These are phyloP conservation scores for Pararge aegeria DNA, from an alignment of 1,140 invertebrate species.

Conservation along the genomic window DNA sequence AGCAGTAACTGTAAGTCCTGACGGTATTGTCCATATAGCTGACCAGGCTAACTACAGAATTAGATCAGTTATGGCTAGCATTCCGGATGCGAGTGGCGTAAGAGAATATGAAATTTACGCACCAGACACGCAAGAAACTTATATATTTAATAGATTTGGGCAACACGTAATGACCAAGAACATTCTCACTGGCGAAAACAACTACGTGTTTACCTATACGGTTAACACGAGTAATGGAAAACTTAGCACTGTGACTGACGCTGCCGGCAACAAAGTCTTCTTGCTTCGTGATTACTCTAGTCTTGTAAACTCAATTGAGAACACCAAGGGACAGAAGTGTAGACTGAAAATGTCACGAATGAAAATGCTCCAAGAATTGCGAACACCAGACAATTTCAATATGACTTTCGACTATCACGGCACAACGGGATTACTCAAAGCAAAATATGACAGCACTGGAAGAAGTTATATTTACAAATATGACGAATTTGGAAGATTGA, in stretches of 20 bases:
- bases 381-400: conserved; percentile 94
- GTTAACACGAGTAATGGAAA: conserved; percentile 98
- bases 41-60: conserved; percentile 96
- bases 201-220: conserved; percentile 96
- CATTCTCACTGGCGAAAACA: conserved; percentile 94
- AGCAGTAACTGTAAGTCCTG: conserved; percentile 94
- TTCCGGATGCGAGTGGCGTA: conserved; percentile 90
- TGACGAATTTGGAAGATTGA: conserved; percentile 95
- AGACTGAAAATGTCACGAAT: conserved; percentile 92
- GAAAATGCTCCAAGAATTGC: conserved; percentile 93
- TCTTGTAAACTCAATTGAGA: conserved; percentile 95
- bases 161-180: conserved; percentile 96
- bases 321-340: conserved; percentile 96
- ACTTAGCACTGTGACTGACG: conserved; percentile 94
- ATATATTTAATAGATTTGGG: conserved; percentile 97
- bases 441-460: conserved; percentile 93
- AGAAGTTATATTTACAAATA: conserved; percentile 97
- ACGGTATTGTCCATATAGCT: conserved; percentile 95
- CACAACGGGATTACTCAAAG: conserved; percentile 92
- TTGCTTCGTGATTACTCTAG: conserved; percentile 92
- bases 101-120: conserved; percentile 97
- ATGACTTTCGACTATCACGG: conserved; percentile 96
- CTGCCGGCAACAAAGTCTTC: conserved; percentile 96
- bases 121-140: conserved; percentile 96
- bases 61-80: conserved; percentile 94